Conservation (phyloP, 2,113 vertebrate species). For the Theristicus caerulescens region DNA sequence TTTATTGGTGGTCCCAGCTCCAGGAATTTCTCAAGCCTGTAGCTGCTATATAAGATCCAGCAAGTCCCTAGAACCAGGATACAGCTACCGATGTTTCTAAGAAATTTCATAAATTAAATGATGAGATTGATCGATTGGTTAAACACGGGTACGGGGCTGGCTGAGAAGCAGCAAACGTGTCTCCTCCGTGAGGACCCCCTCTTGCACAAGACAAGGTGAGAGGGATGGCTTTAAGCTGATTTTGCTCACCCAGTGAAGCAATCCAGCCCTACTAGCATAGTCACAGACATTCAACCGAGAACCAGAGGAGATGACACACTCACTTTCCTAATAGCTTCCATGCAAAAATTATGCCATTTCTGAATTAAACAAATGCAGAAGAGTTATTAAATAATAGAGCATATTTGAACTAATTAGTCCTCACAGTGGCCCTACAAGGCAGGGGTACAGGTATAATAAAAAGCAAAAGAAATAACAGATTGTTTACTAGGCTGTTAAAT, state of each 20-base stretch:
- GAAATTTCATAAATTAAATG: neutral
- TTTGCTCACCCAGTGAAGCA: neutral
- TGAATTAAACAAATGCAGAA: neutral
- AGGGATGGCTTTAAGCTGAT: neutral
- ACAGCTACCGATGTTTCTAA: rapidly evolving
- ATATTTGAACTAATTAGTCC: neutral
- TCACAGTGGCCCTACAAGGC: neutral
- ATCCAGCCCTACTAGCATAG: neutral
- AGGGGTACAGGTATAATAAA: neutral
- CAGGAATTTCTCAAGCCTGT: constrained; percentile 13
- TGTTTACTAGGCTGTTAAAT: constrained; percentile 47
- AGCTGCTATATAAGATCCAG: neutral
- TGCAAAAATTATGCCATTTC: neutral
- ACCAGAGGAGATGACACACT: neutral
- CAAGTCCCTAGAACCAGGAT: neutral
- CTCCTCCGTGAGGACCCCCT: neutral
- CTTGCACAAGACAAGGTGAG: neutral
- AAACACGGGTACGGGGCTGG: rapidly evolving
- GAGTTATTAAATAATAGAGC: neutral
- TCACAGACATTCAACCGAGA: neutral
- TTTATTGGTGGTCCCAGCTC: constrained; percentile 35
- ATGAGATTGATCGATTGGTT: neutral
- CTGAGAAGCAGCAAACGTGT: neutral
- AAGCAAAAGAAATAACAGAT: neutral
- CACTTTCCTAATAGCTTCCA: neutral